Percentiles rank a stretch among this genome's conserved stretches.
These are phyloP conservation scores for Forficula auricularia DNA, from an alignment of 1,140 invertebrate species.

Conservation along the genomic window DNA sequence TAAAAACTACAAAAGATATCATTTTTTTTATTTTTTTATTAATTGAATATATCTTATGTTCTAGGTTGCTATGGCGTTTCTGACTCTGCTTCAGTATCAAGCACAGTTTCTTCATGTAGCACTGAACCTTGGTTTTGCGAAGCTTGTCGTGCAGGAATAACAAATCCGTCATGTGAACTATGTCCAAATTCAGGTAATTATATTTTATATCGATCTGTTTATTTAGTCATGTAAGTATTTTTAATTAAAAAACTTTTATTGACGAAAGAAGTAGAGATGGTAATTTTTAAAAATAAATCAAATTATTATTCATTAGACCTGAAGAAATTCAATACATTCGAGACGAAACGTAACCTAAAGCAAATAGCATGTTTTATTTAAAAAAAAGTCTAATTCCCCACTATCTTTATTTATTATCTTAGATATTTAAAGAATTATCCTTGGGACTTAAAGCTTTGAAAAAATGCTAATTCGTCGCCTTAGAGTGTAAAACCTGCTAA, in stretches of 20 bases:
- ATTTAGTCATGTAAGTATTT: constrained; percentile 15
- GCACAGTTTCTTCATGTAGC: constrained; percentile 75
- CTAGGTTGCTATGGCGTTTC: constrained; percentile 87
- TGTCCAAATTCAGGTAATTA: constrained; percentile 56
- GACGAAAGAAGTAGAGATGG: background rate
- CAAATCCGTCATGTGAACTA: constrained; percentile 69
- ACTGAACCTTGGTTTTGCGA: constrained; percentile 98
- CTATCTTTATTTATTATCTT: too few relatives aligned
- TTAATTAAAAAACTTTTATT: background rate
- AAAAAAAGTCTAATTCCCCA: too few relatives aligned
- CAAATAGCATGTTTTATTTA: too few relatives aligned
- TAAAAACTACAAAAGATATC: too few relatives aligned
- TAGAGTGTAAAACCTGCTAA: too few relatives aligned
- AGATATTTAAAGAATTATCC: too few relatives aligned
- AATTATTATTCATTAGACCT: too few relatives aligned
- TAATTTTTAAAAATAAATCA: constrained; percentile 4
- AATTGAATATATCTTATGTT: constrained; percentile 8
- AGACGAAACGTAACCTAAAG: too few relatives aligned
- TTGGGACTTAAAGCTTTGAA: too few relatives aligned
- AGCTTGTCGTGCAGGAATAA: constrained; percentile 81
- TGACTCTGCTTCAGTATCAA: constrained; percentile 75
- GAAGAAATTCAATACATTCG: too few relatives aligned
- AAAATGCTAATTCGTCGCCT: too few relatives aligned
- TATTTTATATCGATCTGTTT: constrained; percentile 2
- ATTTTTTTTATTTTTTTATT: background rate